A percentile compares a stretch with the other conserved stretches of the same genome.
phyloP scores from a whole-genome alignment of 2,113 vertebrate genomes.

The Calonectris borealis region DNA sequence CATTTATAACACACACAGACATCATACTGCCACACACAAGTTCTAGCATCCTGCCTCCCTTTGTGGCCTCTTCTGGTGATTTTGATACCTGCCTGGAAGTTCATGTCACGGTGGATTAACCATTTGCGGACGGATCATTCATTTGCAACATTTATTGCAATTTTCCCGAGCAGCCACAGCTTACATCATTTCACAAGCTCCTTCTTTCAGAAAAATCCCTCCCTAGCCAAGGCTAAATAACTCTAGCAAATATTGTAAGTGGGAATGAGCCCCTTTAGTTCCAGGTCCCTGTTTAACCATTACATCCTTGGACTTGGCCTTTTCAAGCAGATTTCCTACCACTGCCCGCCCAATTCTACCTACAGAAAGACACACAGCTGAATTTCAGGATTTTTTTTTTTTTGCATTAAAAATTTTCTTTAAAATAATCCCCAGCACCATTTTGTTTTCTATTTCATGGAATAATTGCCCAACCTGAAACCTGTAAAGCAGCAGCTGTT shows the following conservation, averaged over 20 bases:
- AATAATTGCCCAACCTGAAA: not conserved
- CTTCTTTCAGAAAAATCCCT: not conserved
- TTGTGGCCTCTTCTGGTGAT: fast-evolving
- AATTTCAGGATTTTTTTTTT: not conserved
- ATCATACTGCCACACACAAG: not conserved
- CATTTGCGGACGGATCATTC: fast-evolving
- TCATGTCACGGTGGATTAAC: not conserved
- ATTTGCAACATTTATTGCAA: too few species aligned
- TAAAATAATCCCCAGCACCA: not conserved
- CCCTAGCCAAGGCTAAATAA: not conserved
- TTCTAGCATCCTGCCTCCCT: not conserved
- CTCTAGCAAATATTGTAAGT: not conserved
- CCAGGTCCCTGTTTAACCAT: not conserved
- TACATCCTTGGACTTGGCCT: not conserved
- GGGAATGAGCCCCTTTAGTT: not conserved
- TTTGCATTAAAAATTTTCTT: not conserved
- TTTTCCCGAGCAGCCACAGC: not conserved
- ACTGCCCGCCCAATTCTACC: fast-evolving
- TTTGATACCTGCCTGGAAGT: not conserved
- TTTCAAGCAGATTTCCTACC: not conserved
- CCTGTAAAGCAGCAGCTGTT: not conserved
- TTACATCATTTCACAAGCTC: fast-evolving
- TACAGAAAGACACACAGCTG: not conserved
- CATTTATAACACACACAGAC: not conserved
- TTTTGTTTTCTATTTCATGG: not conserved